These are phyloP conservation scores for Daphoenositta chrysoptera DNA, from an alignment of 2,113 vertebrate species.

Conservation along the genomic window DNA sequence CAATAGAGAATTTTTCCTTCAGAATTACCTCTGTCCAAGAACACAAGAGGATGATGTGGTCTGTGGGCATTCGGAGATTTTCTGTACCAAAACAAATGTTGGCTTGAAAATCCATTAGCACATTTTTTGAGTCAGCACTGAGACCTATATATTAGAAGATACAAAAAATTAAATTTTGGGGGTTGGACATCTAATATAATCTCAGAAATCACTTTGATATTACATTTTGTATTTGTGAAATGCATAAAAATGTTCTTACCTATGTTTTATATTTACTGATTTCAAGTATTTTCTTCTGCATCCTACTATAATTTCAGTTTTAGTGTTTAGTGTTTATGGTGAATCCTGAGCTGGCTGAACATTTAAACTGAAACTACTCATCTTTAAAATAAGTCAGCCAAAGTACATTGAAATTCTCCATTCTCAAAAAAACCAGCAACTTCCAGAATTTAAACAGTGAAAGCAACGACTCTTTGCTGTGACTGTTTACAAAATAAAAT, in stretches of 20 bases:
- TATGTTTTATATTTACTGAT: neutral
- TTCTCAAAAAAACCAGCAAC: neutral
- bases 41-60: neutral
- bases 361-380: neutral
- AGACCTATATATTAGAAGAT: neutral
- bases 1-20: neutral
- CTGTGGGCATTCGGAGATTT: neutral
- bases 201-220: neutral
- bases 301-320: neutral
- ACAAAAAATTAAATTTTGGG: neutral
- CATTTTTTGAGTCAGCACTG: neutral
- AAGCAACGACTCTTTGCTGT: neutral
- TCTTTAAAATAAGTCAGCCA: neutral
- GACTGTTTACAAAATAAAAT: neutral
- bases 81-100: neutral
- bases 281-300: neutral
- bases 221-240: neutral
- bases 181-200: neutral
- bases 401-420: neutral
- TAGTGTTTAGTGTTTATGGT: neutral
- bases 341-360: neutral
- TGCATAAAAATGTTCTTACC: neutral
- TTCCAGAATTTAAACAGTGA: neutral
- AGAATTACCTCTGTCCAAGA: neutral
- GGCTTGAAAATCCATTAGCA: neutral